Evolutionary conservation across 2,113 vertebrate species (phyloP), one percentile per base, ranked within the genome.

Genomic region (Forbesichthys agassizii): DNA sequence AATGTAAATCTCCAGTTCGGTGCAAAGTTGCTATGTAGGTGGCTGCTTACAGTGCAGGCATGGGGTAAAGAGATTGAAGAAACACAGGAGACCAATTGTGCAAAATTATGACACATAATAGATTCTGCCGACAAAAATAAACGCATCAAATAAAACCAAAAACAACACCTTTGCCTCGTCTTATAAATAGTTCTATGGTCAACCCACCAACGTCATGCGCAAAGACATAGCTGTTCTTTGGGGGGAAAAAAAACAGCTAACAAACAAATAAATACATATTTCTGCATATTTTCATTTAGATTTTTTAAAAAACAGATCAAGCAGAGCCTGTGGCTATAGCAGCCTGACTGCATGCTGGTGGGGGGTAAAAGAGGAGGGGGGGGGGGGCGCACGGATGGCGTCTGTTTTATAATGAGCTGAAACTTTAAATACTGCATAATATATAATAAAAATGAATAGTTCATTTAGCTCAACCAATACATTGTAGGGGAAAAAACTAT

Each of bases 381-480:
- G 93, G 93, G 83, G n/a, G n/a, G n/a, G n/a, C n/a, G 91, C 91
- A 93, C 92, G 93, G 93, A 94, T 93, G 95, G 95, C 93, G 95
- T 95, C 93, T 92, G 91, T 86, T 93, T 97, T 96, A 96, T 96
- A 98, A 98, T 99, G 96, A 98, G 96, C 95, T 96, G 95, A 98
- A 98, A 96, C 97, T 99, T 99, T 99, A 99, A 99, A 96, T 99
- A 99, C 96, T 98, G 96, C 94, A 97, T 98, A 98, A 99, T 98
- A 98, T 96, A 98, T 92, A 94, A 94, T 91, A 95, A 95, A 95
- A 98, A 98, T 94, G 96, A 93, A 96, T 96, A 97, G 94, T 96
- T 95, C 95, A 98, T 98, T 98, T 96, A 96, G 94, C 93, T 93
- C 94, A 93, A 90, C 89, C 85, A 89, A 94, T 94, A 98, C 94